phyloP scores from a whole-genome alignment of 2,113 vertebrate genomes.

The Centropus bengalensis region DNA sequence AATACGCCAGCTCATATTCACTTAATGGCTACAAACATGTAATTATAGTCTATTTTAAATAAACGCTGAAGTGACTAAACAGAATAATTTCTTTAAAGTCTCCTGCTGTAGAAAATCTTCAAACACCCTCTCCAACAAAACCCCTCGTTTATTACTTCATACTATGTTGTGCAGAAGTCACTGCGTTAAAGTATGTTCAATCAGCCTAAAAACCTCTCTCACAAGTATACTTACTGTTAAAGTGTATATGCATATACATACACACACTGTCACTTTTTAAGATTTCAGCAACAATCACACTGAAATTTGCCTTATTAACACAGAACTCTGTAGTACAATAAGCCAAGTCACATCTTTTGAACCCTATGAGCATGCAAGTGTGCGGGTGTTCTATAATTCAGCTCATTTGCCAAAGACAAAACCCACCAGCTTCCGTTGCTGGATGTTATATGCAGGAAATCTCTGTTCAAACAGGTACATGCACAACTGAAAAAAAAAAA shows the following conservation, averaged over 20 bases:
- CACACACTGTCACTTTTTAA: neutral
- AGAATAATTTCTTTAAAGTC: neutral
- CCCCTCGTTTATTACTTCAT: neutral
- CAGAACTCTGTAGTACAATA: neutral
- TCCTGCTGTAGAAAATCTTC: neutral
- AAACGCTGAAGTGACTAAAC: neutral
- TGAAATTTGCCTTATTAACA: neutral
- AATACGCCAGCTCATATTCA: constrained; percentile 37
- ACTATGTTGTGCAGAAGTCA: rapidly evolving
- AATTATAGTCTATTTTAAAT: constrained; percentile 23
- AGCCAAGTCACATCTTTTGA: neutral
- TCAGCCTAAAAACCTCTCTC: neutral
- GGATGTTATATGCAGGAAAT: constrained; percentile 40
- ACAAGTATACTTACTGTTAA: neutral
- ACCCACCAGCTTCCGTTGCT: constrained; percentile 45
- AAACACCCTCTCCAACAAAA: neutral
- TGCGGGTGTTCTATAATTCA: neutral
- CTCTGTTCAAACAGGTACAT: constrained; percentile 54
- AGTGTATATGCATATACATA: too few relatives aligned
- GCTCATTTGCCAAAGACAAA: neutral
- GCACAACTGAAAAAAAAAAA: neutral
- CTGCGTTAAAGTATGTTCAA: neutral
- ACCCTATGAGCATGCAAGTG: neutral
- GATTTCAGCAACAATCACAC: neutral
- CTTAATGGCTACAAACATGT: constrained; percentile 20